A percentile compares a stretch with the other conserved stretches of the same genome.
phyloP scores from a whole-genome alignment of 2,888 invertebrate genomes.

The Chymomyza procnemis region DNA sequence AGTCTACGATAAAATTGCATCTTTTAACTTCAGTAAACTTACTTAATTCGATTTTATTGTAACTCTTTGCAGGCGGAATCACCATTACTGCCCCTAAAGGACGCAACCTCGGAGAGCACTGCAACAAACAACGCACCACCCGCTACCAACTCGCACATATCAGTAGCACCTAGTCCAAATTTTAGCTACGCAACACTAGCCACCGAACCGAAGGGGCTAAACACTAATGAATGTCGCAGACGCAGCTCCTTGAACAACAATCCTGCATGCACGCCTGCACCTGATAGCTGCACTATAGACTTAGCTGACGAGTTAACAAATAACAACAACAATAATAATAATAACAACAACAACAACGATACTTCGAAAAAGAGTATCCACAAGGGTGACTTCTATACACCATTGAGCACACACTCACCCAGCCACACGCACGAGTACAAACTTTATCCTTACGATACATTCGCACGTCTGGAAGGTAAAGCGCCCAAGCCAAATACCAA shows the following conservation, averaged over 20 bases:
- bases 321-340: constrained; percentile 22
- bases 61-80: constrained; percentile 72
- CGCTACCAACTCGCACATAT: constrained; percentile 60
- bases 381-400: constrained; percentile 42
- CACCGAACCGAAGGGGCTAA: constrained; percentile 6
- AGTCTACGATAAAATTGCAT: no score
- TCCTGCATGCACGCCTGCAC: constrained; percentile 19
- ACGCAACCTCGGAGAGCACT: constrained; percentile 45
- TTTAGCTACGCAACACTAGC: constrained; percentile 26
- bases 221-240: constrained; percentile 51
- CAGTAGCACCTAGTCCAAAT: constrained; percentile 38
- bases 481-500: constrained; percentile 59
- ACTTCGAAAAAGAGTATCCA: constrained; percentile 28
- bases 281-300: constrained; percentile 12
- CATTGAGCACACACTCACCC: constrained; percentile 33
- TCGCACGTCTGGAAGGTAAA: constrained; percentile 69
- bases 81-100: constrained; percentile 71
- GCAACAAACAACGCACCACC: constrained; percentile 25
- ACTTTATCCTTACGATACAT: constrained; percentile 74
- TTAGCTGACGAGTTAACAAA: constrained; percentile 30
- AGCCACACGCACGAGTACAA: constrained; percentile 53
- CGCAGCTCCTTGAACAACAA: constrained; percentile 58
- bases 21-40: no score
- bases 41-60: no score
- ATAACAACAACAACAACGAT: constrained; percentile 24